phyloP scores from a whole-genome alignment of 2,888 invertebrate genomes.

The Gastrophysa polygoni region DNA sequence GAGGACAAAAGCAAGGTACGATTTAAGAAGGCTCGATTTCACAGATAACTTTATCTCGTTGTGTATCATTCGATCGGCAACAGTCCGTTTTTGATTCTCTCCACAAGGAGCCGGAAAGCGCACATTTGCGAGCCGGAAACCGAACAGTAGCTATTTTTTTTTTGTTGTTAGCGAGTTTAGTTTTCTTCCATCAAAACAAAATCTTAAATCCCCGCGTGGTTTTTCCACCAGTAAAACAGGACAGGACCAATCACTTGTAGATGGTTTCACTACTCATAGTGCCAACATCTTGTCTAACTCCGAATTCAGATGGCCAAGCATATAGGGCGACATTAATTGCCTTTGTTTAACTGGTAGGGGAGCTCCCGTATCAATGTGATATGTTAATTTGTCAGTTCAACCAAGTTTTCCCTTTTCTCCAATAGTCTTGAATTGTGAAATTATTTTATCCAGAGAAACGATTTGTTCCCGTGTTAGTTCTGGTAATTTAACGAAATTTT shows the following conservation, averaged over 20 bases:
- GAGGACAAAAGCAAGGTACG: too few relatives aligned
- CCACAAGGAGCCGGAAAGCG: too few relatives aligned
- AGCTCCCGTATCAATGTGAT: conserved; percentile 15
- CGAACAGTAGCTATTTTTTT: conserved; percentile 14
- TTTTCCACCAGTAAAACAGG: conserved; percentile 23
- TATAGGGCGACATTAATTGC: conserved; percentile 19
- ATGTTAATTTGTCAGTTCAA: conserved; percentile 9
- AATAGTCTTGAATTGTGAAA: background rate
- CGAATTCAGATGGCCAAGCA: conserved; percentile 13
- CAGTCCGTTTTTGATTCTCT: too few relatives aligned
- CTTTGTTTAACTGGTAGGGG: conserved; percentile 6
- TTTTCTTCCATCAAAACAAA: conserved; percentile 26
- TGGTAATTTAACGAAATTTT: too few relatives aligned
- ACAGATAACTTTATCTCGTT: too few relatives aligned
- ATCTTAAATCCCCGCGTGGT: conserved; percentile 3
- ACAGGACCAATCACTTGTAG: conserved; percentile 8
- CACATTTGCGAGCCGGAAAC: too few relatives aligned
- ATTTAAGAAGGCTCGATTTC: too few relatives aligned
- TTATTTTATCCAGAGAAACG: background rate
- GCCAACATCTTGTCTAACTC: conserved; percentile 18
- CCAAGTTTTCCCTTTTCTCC: background rate
- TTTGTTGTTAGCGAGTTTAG: conserved; percentile 25
- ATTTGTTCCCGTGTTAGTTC: too few relatives aligned
- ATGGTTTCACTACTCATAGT: conserved; percentile 15
- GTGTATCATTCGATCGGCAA: too few relatives aligned